Evolutionary conservation across 2,888 invertebrate species (phyloP).

Genomic region (Sarcophaga variegata): DNA sequence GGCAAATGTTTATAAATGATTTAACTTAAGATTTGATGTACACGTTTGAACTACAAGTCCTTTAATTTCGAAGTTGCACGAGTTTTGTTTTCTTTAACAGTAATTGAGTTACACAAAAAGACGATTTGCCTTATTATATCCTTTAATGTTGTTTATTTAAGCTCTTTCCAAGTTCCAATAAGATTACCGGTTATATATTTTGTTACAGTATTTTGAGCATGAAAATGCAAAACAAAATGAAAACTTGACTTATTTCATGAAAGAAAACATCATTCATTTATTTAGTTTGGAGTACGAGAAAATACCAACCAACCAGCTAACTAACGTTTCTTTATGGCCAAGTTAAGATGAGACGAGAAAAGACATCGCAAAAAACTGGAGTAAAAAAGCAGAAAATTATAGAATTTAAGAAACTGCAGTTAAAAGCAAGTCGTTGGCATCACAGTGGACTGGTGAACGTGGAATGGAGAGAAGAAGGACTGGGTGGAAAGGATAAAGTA

Average conservation of each 20-base stretch:
- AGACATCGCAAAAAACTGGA: slow-evolving; percentile 14
- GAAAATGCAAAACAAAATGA: slow-evolving; percentile 40
- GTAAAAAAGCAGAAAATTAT: slow-evolving; percentile 43
- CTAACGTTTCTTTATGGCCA: slow-evolving; percentile 37
- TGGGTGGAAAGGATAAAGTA: neutral
- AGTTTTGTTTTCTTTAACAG: neutral
- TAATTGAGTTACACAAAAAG: slow-evolving; percentile 4
- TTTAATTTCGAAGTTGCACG: neutral
- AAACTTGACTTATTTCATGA: slow-evolving; percentile 52
- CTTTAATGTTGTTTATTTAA: neutral
- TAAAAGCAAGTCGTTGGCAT: neutral
- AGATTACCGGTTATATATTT: slow-evolving; percentile 48
- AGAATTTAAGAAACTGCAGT: slow-evolving; percentile 22
- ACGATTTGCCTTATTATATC: neutral
- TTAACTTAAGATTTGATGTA: neutral
- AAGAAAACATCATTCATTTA: slow-evolving; percentile 52
- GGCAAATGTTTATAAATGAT: neutral
- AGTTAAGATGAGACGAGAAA: slow-evolving; percentile 40
- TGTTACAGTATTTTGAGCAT: slow-evolving; percentile 42
- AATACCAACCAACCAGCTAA: neutral
- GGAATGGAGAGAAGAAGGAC: neutral
- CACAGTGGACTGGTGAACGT: neutral
- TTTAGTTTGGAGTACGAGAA: slow-evolving; percentile 19
- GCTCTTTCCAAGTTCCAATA: slow-evolving; percentile 18
- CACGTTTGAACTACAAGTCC: neutral